These are phyloP conservation scores for Burhinus oedicnemus DNA, from an alignment of 2,113 vertebrate genomes.

Conservation along the genomic window DNA sequence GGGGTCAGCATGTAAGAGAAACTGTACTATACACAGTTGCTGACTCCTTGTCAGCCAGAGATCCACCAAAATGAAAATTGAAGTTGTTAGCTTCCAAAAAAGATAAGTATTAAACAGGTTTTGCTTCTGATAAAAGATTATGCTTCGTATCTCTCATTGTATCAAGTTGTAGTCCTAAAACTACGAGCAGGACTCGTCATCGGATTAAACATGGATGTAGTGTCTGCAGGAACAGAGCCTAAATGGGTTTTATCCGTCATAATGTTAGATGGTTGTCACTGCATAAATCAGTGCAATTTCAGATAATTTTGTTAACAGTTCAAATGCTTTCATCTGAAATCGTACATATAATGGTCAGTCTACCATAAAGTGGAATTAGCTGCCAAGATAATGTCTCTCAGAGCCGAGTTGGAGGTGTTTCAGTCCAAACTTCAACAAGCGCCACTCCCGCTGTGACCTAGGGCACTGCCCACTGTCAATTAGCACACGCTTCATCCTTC, in stretches of 20 bases:
- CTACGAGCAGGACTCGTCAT: background rate
- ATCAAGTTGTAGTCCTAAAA: background rate
- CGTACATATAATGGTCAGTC: background rate
- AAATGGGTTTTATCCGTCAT: background rate
- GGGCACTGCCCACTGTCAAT: background rate
- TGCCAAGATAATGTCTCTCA: background rate
- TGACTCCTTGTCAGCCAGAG: background rate
- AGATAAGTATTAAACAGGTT: background rate
- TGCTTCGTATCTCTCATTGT: background rate
- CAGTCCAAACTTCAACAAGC: background rate
- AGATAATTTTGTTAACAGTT: background rate
- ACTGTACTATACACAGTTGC: background rate
- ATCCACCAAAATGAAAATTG: background rate
- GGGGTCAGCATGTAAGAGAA: background rate
- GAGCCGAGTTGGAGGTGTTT: background rate
- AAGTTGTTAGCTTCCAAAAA: background rate
- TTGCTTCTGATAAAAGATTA: background rate
- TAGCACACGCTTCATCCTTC: background rate
- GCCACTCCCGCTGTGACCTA: background rate
- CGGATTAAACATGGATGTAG: background rate
- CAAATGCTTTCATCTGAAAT: slow-evolving; percentile 4
- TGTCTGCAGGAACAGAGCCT: background rate
- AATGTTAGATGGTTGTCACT: background rate
- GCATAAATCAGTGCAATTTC: background rate
- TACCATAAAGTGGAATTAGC: background rate